These are phyloP conservation scores for Smithornis capensis DNA, from an alignment of 2,113 vertebrate genomes.

Conservation along the genomic window DNA sequence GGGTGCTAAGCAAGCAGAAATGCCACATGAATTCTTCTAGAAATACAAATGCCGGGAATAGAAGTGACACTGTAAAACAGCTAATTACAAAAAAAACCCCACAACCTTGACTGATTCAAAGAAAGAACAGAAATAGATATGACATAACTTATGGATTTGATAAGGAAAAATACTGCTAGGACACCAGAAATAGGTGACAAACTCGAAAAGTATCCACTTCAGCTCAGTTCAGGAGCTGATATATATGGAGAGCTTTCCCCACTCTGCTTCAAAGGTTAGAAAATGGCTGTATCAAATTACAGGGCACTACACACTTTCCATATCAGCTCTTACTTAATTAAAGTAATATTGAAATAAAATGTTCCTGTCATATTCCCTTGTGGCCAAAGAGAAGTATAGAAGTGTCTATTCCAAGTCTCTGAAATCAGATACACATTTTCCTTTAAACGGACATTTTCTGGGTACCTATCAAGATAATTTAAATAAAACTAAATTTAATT, in stretches of 20 bases:
- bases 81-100: not conserved
- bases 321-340: conserved; percentile 36
- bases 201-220: not conserved
- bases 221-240: not conserved
- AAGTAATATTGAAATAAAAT: conserved; percentile 34
- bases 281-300: conserved; percentile 14
- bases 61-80: not conserved
- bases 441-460: conserved; percentile 18
- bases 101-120: conserved; percentile 8
- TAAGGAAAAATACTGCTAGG: conserved; percentile 8
- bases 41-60: conserved; percentile 10
- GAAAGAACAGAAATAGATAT: conserved; percentile 37
- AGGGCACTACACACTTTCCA: conserved; percentile 1
- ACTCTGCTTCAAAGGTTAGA: not conserved
- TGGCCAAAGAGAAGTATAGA: not conserved
- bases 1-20: not conserved
- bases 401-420: not conserved
- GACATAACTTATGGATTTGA: conserved; percentile 14
- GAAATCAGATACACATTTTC: conserved; percentile 27
- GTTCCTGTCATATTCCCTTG: not conserved
- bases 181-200: conserved; percentile 23
- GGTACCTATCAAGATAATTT: conserved; percentile 15
- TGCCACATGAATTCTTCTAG: not conserved
- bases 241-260: not conserved
- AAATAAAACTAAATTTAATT: conserved; percentile 48